Base-by-base conservation (phyloP, 2,113 vertebrate genomes). In the Suricata suricatta region DNA sequence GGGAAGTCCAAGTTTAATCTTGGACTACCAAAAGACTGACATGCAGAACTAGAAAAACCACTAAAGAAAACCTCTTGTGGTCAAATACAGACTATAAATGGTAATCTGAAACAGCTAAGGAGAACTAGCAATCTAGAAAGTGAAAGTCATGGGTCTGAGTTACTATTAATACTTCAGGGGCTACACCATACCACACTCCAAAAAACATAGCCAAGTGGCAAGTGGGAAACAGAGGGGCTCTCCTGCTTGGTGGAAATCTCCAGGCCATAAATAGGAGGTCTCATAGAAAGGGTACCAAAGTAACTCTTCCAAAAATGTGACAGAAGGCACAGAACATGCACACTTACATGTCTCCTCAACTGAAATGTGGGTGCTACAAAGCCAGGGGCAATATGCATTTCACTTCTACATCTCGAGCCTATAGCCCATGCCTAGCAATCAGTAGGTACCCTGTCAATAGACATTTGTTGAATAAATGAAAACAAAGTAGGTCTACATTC, bases 71-170 rank as follows among this genome's bases (percentile, higher is more conserved):
- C n/a, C 5, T 29, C 19, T 29, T 16, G 5, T 50, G 29, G 38
- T 93, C 41, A 90, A 90, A 27, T 38, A 81, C 7, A 91, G 81
- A 25, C n/a, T 25, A 50, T 44, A 64, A 54, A 64, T 10, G 1
- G 38, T 88, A 64, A 60, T 47, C 19, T 21, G 68, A 29, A 86
- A 54, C 93, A 79, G 31, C 29, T 63, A 89, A 79, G 25, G 38
- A 64, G 74, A 90, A 90, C 38, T 33, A 87, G 50, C 93, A 79
- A 94, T 38, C 11, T 31, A 77, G 44, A 90, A 94, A 94, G 66
- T 60, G 31, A 72, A 87, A 80, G 31, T 64, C 69, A 94, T 17
- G 2, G 57, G 47, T 68, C 14, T 94, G n/a, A 57, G 72, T 95
- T 71, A 95, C 11, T 74, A 90, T 54, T 79, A 68, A 38, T 31